Base-by-base conservation (phyloP, 2,797 vertebrate genomes). In the Numenius phaeopus region DNA sequence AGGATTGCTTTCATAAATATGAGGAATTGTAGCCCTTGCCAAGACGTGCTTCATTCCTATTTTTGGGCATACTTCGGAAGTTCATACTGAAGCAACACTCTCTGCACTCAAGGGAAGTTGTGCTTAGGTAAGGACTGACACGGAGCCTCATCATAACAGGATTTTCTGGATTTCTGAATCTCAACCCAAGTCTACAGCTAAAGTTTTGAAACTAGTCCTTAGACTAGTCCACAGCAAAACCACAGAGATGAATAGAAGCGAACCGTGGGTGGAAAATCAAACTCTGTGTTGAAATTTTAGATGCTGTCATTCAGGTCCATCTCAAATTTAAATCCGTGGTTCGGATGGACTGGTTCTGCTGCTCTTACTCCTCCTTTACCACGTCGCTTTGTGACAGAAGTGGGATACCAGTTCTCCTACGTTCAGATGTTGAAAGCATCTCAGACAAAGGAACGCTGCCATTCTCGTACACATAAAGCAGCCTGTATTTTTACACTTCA, bases 91-190 rank as follows among this genome's bases (percentile, higher is more conserved):
- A 72, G 62, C 73, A 89, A 55, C 10, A 7, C 46, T 87, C 24
- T 15, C 17, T 37, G 47, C 18, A 34, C 49, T 82, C 71, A 79
- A 21, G 46, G 24, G 69, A 87, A 91, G 39, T 14, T 81, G 39
- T 87, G 32, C 64, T 94, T 90, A 89, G 88, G 81, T 93, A 75
- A 89, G 55, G 47, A 61, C 67, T 80, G 83, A 89, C 62, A 52
- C 30, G 52, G 32, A 55, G 47, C 46, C 62, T 83, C 47, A 54
- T 26, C 27, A 5, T 30, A 96, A 87, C 71, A 95, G 67, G 86
- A 93, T 96, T 90, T 94, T 92, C 78, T 95, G 88, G 64, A 87
- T 93, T 90, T 96, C 57, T 94, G 91, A 94, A 72, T 90, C 87
- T 83, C 62, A 49, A 16, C 50, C 42, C 12, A 54, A 82, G 67